phyloP scores from a whole-genome alignment of 2,113 vertebrate species.

The Hyaena hyaena region DNA sequence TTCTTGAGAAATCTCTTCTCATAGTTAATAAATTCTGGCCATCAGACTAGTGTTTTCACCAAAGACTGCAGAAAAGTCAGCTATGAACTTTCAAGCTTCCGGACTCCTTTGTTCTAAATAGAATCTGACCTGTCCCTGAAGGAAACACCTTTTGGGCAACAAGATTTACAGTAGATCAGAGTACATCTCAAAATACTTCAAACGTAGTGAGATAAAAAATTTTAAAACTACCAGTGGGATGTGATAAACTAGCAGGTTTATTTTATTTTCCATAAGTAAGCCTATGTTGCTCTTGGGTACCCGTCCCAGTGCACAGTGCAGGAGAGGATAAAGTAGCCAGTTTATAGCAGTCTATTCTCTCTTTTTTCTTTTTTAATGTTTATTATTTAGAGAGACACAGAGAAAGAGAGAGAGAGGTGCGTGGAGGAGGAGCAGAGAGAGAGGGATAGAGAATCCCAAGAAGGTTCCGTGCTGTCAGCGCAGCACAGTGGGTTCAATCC shows the following conservation, averaged over 20 bases:
- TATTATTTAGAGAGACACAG: too few relatives aligned
- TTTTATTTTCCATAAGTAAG: not conserved
- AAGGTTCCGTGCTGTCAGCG: too few relatives aligned
- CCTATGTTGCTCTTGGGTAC: not conserved
- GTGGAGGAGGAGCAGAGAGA: too few relatives aligned
- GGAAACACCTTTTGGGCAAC: not conserved
- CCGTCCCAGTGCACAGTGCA: not conserved
- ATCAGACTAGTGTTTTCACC: not conserved
- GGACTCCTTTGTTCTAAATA: not conserved
- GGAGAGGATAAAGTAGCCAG: not conserved
- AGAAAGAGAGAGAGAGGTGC: too few relatives aligned
- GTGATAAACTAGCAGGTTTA: not conserved
- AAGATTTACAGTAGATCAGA: not conserved
- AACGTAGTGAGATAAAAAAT: not conserved
- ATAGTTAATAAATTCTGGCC: not conserved
- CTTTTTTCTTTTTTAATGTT: too few relatives aligned
- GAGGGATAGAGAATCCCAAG: too few relatives aligned
- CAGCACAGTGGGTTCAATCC: too few relatives aligned
- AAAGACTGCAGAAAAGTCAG: not conserved
- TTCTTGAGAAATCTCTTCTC: not conserved
- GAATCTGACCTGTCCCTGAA: not conserved
- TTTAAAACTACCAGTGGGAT: not conserved
- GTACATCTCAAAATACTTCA: not conserved
- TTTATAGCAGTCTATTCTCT: not conserved
- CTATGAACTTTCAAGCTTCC: not conserved